phyloP scores from a whole-genome alignment of 2,888 invertebrate genomes.

The Spialia ferax region DNA sequence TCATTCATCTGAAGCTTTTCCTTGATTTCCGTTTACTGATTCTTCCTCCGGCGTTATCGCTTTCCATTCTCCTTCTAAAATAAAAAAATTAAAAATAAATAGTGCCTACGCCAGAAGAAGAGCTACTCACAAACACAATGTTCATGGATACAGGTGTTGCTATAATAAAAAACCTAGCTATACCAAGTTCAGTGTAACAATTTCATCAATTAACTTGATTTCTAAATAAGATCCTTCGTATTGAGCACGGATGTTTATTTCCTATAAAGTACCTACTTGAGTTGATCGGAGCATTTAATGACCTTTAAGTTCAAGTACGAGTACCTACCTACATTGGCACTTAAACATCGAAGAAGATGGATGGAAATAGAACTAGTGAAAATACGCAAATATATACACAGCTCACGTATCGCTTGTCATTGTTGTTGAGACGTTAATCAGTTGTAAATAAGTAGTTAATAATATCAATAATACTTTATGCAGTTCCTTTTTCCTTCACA shows the following conservation, averaged over 20 bases:
- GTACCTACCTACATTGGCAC: neutral
- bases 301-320: too few species aligned
- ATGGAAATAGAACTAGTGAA: constrained; percentile 23
- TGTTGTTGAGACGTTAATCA: constrained; percentile 14
- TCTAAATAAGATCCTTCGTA: constrained; percentile 14
- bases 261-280: constrained; percentile 33
- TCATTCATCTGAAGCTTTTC: neutral
- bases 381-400: constrained; percentile 11
- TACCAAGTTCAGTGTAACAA: neutral
- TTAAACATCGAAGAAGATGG: constrained; percentile 17
- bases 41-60: neutral
- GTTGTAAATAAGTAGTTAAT: neutral
- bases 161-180: too few species aligned
- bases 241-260: constrained; percentile 23
- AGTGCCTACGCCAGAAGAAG: too few species aligned
- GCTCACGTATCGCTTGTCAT: constrained; percentile 29
- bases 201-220: constrained; percentile 6
- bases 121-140: too few species aligned
- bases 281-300: constrained; percentile 16
- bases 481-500: constrained; percentile 7
- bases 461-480: constrained; percentile 3
- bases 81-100: too few species aligned
- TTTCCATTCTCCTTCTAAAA: constrained; percentile 27
- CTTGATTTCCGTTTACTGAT: neutral
- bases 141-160: too few species aligned